Evolutionary conservation across 2,888 invertebrate genomes (phyloP), one percentile per base, ranked within the genome.

Genomic region (Rhagonycha lutea): DNA sequence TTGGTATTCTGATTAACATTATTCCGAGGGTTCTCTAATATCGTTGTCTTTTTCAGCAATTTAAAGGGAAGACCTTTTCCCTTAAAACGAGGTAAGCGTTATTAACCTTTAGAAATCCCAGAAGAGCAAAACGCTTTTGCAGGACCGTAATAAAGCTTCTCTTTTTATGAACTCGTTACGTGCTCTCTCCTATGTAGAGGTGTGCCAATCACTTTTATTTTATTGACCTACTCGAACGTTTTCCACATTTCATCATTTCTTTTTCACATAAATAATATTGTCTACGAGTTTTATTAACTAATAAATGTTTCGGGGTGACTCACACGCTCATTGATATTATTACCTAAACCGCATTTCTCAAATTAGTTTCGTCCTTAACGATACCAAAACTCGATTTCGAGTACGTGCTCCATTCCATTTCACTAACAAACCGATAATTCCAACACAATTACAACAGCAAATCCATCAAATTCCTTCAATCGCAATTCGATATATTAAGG

Each of bases 161-260:
- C 82, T 82, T 85, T 86, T 86, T 86, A 86, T 85, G 85, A 82
- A 85, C 83, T 83, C 83, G 84, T 84, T 85, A 84, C 82, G 81
- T 83, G 81, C 81, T 81, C 70, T 71, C 61, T 29, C 63, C 78
- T 82, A 24, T 63, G 23, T 63, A 63, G 32, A 83, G 84, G 83
- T 84, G 83, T 80, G 81, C 83, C 84, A 84, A 84, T 84, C 84
- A 83, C 78, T 82, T 79, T 76, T 78, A 74, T 78, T 79, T 79
- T 79, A 79, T 78, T 73, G 73, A 72, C 76, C 76, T 75, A 75
- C 75, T 78, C 75, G 73, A 78, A 72, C 68, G 70, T 74, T 70
- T 72, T 63, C 24, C 32, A 32, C 68, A 67, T 74, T 73, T 75
- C 71, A 74, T 47, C 77, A 47, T 77, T 74, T 60, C 62, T 62